Percentiles rank a stretch among this genome's conserved stretches.
These are phyloP conservation scores for Tyrannus savana DNA, from an alignment of 2,113 vertebrate genomes.

Conservation along the genomic window DNA sequence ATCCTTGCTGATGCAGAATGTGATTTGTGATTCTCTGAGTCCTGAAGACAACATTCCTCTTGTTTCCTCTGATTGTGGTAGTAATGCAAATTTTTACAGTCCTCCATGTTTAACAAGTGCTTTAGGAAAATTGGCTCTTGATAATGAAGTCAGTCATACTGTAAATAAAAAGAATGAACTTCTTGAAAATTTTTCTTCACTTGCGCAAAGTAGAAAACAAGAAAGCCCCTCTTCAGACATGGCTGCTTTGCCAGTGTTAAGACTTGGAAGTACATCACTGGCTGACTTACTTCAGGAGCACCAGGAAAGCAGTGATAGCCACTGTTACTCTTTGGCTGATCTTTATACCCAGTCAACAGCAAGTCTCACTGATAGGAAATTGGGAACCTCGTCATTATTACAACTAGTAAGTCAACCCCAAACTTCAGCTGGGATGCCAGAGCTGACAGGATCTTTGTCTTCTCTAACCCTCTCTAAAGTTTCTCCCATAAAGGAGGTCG, in stretches of 20 bases:
- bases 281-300: constrained; percentile 87
- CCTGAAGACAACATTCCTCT: constrained; percentile 5
- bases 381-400: constrained; percentile 67
- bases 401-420: constrained; percentile 68
- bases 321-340: constrained; percentile 63
- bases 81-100: constrained; percentile 39
- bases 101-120: constrained; percentile 64
- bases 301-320: constrained; percentile 70
- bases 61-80: constrained; percentile 12
- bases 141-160: constrained; percentile 38
- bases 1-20: constrained; percentile 56
- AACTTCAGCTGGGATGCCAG: constrained; percentile 59
- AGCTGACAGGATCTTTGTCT: constrained; percentile 78
- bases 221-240: neutral
- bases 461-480: constrained; percentile 71
- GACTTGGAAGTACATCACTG: constrained; percentile 79
- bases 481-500: constrained; percentile 69
- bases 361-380: constrained; percentile 36
- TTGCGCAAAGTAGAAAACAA: constrained; percentile 61
- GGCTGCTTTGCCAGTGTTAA: constrained; percentile 36
- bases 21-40: constrained; percentile 29
- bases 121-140: constrained; percentile 74
- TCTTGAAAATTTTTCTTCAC: constrained; percentile 67
- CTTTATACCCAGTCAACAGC: constrained; percentile 57
- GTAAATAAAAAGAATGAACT: constrained; percentile 49